Conservation (phyloP, 2,797 vertebrate genomes). For the Gambusia yucatana region DNA sequence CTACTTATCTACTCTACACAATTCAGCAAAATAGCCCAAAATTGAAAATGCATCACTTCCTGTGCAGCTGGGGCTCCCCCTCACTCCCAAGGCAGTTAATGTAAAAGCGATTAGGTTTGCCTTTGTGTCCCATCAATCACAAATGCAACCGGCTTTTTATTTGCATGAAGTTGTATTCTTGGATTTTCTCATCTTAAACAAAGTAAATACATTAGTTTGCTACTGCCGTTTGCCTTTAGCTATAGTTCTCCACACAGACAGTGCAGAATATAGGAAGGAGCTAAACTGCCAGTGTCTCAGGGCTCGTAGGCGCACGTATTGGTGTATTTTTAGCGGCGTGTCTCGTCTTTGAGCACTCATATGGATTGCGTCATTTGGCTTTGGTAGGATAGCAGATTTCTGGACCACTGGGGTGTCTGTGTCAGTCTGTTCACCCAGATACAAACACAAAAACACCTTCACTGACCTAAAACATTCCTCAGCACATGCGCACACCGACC, state of each 20-base stretch:
- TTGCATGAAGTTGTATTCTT: background rate
- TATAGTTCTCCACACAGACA: constrained; percentile 14
- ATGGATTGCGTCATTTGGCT: constrained; percentile 74
- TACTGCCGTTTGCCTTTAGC: constrained; percentile 22
- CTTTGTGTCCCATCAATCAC: constrained; percentile 6
- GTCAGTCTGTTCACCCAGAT: constrained; percentile 72
- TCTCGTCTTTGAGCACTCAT: constrained; percentile 28
- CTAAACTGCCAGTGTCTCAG: constrained; percentile 34
- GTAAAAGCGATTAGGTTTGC: background rate
- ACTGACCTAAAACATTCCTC: constrained; percentile 68
- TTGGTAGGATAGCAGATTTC: constrained; percentile 70
- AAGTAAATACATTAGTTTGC: constrained; percentile 5
- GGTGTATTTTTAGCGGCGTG: constrained; percentile 38
- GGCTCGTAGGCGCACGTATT: constrained; percentile 22
- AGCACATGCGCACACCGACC: constrained; percentile 8
- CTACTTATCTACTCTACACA: constrained; percentile 23
- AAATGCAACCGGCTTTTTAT: background rate
- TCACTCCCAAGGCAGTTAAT: background rate
- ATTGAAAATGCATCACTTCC: constrained; percentile 21
- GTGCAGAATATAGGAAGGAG: constrained; percentile 28
- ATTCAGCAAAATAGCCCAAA: constrained; percentile 15
- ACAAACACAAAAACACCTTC: constrained; percentile 65
- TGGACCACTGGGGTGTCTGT: constrained; percentile 64
- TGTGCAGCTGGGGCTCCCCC: background rate
- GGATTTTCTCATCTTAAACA: constrained; percentile 14